Evolutionary conservation across 2,888 invertebrate genomes (phyloP).

Genomic region (Cyclophora punctaria): DNA sequence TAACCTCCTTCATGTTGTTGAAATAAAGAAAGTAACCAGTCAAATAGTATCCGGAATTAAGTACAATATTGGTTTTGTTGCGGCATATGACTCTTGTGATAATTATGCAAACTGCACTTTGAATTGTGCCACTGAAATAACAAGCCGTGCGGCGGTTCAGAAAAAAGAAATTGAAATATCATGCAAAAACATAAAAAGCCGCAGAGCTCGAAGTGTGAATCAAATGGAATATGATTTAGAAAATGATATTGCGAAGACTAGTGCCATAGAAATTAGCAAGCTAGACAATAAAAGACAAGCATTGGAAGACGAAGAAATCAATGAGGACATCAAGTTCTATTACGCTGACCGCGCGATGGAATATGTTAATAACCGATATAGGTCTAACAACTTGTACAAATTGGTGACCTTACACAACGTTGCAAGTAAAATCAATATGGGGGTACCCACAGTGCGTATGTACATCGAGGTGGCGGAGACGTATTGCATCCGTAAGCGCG

Average conservation of each 20-base stretch:
- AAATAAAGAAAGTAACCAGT: slow-evolving; percentile 32
- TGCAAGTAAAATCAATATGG: slow-evolving; percentile 39
- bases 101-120: slow-evolving; percentile 2
- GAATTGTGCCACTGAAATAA: no score
- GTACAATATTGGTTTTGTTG: slow-evolving; percentile 37
- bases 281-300: slow-evolving; percentile 25
- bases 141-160: no score
- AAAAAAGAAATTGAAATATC: slow-evolving; percentile 41
- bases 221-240: not conserved
- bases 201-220: slow-evolving; percentile 4
- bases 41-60: slow-evolving; percentile 35
- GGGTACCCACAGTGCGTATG: slow-evolving; percentile 40
- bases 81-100: slow-evolving; percentile 14
- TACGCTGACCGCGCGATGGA: slow-evolving; percentile 47
- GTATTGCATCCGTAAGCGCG: slow-evolving; percentile 40
- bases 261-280: not conserved
- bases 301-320: slow-evolving; percentile 36
- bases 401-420: slow-evolving; percentile 42
- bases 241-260: slow-evolving; percentile 3
- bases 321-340: slow-evolving; percentile 46
- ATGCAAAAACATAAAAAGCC: slow-evolving; percentile 28
- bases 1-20: slow-evolving; percentile 24
- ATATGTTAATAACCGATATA: slow-evolving; percentile 34
- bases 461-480: slow-evolving; percentile 52
- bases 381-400: slow-evolving; percentile 47